Evolutionary conservation across 1,140 invertebrate species (phyloP).

Genomic region (Drosophila ironensis): DNA sequence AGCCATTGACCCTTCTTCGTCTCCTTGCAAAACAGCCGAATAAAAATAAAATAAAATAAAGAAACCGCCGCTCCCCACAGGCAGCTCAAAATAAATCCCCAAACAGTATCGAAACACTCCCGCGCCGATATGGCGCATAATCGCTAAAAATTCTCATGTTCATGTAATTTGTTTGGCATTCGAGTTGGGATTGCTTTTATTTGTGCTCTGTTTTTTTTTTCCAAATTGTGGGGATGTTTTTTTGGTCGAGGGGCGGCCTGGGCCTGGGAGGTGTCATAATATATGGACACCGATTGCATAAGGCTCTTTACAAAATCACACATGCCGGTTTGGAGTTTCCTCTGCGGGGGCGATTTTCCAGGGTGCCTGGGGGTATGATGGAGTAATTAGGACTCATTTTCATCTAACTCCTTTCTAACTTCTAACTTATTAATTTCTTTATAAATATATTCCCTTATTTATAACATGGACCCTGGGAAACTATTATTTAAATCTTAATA

Average conservation of each 20-base stretch:
- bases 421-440: no score
- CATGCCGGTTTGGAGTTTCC: neutral
- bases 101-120: slow-evolving; percentile 18
- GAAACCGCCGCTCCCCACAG: slow-evolving; percentile 25
- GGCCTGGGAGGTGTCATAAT: slow-evolving; percentile 34
- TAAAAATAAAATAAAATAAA: neutral
- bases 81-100: slow-evolving; percentile 5
- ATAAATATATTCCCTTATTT: no score
- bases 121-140: slow-evolving; percentile 43
- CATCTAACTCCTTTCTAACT: no score
- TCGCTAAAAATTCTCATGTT: slow-evolving; percentile 40
- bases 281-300: slow-evolving; percentile 42
- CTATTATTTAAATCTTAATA: no score
- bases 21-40: neutral
- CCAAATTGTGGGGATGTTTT: neutral
- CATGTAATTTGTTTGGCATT: slow-evolving; percentile 48
- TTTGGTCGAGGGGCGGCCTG: neutral
- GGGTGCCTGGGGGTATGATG: neutral
- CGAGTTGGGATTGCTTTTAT: slow-evolving; percentile 13
- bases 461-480: no score
- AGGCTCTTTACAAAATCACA: slow-evolving; percentile 31
- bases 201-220: neutral
- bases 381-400: neutral
- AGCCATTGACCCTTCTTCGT: slow-evolving; percentile 6
- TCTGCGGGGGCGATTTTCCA: neutral